Conservation (phyloP, 2,113 vertebrate species). For the Marmota monax region DNA sequence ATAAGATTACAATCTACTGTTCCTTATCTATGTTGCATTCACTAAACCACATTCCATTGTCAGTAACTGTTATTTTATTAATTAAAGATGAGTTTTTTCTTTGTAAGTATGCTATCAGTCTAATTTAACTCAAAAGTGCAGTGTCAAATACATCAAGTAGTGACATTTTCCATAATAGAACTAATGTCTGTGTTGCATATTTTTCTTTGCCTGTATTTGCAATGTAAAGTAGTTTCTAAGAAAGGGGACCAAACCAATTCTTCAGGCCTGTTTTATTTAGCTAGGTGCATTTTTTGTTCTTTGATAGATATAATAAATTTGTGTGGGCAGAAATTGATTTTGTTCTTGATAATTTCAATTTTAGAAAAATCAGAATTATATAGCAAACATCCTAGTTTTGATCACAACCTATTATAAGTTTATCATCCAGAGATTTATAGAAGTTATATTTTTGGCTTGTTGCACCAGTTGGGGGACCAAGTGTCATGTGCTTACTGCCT, state of each 20-base stretch:
- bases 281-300: neutral
- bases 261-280: neutral
- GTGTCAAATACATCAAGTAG: neutral
- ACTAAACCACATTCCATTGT: neutral
- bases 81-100: neutral
- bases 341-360: conserved; percentile 3
- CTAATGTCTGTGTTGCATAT: neutral
- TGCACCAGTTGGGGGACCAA: neutral
- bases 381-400: neutral
- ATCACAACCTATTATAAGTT: conserved; percentile 61
- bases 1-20: neutral
- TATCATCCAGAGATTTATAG: conserved; percentile 53
- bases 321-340: neutral
- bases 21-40: neutral
- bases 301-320: neutral
- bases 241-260: neutral
- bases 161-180: neutral
- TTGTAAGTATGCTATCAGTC: neutral
- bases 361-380: conserved; percentile 36
- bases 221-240: neutral
- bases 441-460: conserved; percentile 48
- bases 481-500: conserved; percentile 41
- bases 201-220: neutral
- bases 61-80: conserved; percentile 25
- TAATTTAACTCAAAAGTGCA: conserved; percentile 6